Evolutionary conservation across 2,113 vertebrate genomes (phyloP).

Genomic region (Myocastor coypus): DNA sequence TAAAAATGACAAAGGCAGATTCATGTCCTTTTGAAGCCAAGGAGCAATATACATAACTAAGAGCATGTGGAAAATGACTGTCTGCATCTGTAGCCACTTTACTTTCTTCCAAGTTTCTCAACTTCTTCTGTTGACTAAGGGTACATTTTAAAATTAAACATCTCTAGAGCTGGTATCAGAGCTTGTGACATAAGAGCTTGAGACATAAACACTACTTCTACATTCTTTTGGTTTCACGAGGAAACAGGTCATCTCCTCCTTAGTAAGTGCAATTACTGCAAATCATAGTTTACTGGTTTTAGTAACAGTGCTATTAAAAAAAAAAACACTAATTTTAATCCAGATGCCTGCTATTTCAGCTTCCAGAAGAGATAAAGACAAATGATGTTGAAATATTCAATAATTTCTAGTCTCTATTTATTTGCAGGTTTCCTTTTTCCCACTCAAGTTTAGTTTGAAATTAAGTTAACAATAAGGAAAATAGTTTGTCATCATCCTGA

Average conservation of each 20-base stretch:
- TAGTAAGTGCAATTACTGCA: slow-evolving; percentile 60
- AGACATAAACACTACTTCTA: neutral
- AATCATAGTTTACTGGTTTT: slow-evolving; percentile 35
- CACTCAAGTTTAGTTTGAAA: slow-evolving; percentile 2
- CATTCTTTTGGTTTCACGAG: slow-evolving; percentile 72
- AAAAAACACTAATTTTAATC: slow-evolving; percentile 36
- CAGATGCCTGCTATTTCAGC: neutral
- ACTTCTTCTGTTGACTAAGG: slow-evolving; percentile 70
- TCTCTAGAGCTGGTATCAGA: slow-evolving; percentile 58
- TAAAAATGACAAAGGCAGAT: neutral
- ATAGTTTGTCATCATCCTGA: neutral
- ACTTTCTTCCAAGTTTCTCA: slow-evolving; percentile 70
- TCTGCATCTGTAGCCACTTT: slow-evolving; percentile 64
- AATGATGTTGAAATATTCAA: neutral
- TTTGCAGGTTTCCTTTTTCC: neutral
- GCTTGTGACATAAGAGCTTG: slow-evolving; percentile 57
- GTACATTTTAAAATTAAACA: slow-evolving; percentile 76
- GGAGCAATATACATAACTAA: neutral
- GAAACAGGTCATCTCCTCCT: slow-evolving; percentile 33
- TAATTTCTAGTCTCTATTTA: neutral
- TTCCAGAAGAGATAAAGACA: neutral
- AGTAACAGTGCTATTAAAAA: slow-evolving; percentile 30
- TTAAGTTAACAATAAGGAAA: neutral
- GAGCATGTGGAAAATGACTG: slow-evolving; percentile 62
- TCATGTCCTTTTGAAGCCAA: neutral